A percentile compares a stretch with the other conserved stretches of the same genome.
Evolutionary conservation across 2,888 invertebrate species (phyloP).

Genomic region (Cotesia congregata): DNA sequence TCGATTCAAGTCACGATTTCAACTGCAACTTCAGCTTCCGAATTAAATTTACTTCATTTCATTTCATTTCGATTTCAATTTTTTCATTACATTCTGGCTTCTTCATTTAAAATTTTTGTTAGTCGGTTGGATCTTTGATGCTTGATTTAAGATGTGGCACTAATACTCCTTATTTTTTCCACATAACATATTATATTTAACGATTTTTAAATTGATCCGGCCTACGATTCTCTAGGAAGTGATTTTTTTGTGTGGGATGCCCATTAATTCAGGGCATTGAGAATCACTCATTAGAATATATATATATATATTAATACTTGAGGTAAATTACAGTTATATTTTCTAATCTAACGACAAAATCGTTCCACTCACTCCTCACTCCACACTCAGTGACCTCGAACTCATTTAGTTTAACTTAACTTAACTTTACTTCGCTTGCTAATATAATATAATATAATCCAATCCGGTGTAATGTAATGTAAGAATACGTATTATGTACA

Average conservation of each 20-base stretch:
- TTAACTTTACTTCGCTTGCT: conserved; percentile 2
- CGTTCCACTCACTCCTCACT: conserved; percentile 38
- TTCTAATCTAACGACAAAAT: conserved; percentile 43
- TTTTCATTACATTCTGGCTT: conserved; percentile 20
- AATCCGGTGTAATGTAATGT: conserved; percentile 7
- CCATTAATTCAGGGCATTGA: conserved; percentile 29
- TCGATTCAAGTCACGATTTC: conserved; percentile 51
- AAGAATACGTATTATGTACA: conserved; percentile 7
- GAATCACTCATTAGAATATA: conserved; percentile 33
- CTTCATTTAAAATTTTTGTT: conserved; percentile 30
- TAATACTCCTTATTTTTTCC: no score
- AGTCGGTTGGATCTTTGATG: background rate
- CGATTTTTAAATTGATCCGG: background rate
- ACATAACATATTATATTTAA: background rate
- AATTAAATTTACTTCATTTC: conserved; percentile 32
- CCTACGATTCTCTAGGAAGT: conserved; percentile 17
- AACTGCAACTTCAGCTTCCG: conserved; percentile 11
- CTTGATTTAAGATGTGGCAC: no score
- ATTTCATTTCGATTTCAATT: conserved; percentile 6
- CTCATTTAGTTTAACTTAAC: conserved; percentile 51
- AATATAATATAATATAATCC: conserved; percentile 16
- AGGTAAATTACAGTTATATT: conserved; percentile 36
- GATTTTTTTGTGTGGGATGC: background rate
- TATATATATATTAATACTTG: background rate
- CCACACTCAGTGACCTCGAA: conserved; percentile 50